Conservation (phyloP, 1,140 invertebrate species). For the Yoshiicerus persimilis region DNA sequence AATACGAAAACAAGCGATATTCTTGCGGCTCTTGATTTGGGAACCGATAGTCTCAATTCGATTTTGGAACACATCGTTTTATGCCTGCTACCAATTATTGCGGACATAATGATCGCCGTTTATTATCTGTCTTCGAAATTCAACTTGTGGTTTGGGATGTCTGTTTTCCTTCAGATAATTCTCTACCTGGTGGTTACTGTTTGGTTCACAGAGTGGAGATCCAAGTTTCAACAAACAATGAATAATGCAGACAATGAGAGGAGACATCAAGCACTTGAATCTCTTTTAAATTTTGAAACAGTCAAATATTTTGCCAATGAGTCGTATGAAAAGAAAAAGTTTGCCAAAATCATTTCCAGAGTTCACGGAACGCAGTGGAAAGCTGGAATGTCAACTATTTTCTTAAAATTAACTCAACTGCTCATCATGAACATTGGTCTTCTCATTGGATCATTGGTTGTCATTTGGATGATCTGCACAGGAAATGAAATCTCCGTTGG, state of each 20-base stretch:
- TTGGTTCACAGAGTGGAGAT: slow-evolving; percentile 47
- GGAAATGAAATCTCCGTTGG: slow-evolving; percentile 60
- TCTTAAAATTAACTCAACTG: slow-evolving; percentile 61
- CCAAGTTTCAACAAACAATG: slow-evolving; percentile 60
- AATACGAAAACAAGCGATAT: slow-evolving; percentile 66
- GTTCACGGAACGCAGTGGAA: slow-evolving; percentile 62
- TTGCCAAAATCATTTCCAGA: slow-evolving; percentile 56
- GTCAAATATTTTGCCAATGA: slow-evolving; percentile 68
- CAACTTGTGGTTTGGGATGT: slow-evolving; percentile 65
- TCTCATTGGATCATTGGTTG: slow-evolving; percentile 61
- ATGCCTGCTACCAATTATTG: slow-evolving; percentile 63
- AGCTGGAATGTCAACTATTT: slow-evolving; percentile 57
- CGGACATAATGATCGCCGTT: slow-evolving; percentile 66
- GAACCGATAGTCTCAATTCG: slow-evolving; percentile 63
- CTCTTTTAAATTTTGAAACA: slow-evolving; percentile 68
- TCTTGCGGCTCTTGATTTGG: slow-evolving; percentile 63
- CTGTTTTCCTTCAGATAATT: slow-evolving; percentile 65
- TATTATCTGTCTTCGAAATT: slow-evolving; percentile 63
- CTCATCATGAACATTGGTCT: slow-evolving; percentile 60
- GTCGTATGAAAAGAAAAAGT: slow-evolving; percentile 61
- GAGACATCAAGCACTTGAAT: slow-evolving; percentile 62
- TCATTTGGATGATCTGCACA: slow-evolving; percentile 58
- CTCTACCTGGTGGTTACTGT: slow-evolving; percentile 57
- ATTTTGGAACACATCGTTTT: slow-evolving; percentile 59
- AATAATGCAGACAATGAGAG: slow-evolving; percentile 63